Base-by-base conservation (phyloP, 2,113 vertebrate genomes). In the Coreoperca whiteheadi region DNA sequence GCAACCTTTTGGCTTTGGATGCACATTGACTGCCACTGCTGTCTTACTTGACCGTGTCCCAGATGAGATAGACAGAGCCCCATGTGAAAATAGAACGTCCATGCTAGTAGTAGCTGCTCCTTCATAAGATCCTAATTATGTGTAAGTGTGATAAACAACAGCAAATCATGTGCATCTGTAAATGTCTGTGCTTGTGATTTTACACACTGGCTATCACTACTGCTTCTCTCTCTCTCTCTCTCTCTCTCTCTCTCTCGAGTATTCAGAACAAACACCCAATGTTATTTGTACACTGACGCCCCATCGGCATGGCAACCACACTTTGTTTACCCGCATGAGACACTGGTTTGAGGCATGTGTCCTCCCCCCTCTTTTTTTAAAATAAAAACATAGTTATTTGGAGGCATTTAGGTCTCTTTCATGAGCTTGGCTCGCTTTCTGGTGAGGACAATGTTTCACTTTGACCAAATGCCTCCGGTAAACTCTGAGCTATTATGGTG, bases 321-420 rank as follows among this genome's bases (percentile, higher is more conserved):
- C 73, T 84, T 86, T 92, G 88, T 94, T 94, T 94, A 91, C 76
- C 84, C 80, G 34, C 74, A 90, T 82, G 84, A 91, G 84, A 88
- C 82, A 53, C 54, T 39, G 69, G 76, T 91, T 90, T 63, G 54
- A 87, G 83, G 86, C 86, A 4, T 75, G 64, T 82, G 54, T 86
- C 77, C 71, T 84, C 39, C 46, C 50, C 75, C 65, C 65, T 43
- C 28, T 70, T 39, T 39, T 28, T 48, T 39, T 32, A 5, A 4
- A 87, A 66, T 67, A 77, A 80, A 88, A 86, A 88, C 64, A 83
- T 28, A 68, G 63, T 74, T 70, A 75, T 87, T 86, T 85, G 69
- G 48, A 50, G 59, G 74, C 48, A 74, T 75, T 88, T 72, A 64
- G 53, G 48, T 63, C 54, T 85, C 54, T 84, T 63, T 77, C 69